Conservation (phyloP, 2,888 invertebrate genomes). For the Tachina grossa region DNA sequence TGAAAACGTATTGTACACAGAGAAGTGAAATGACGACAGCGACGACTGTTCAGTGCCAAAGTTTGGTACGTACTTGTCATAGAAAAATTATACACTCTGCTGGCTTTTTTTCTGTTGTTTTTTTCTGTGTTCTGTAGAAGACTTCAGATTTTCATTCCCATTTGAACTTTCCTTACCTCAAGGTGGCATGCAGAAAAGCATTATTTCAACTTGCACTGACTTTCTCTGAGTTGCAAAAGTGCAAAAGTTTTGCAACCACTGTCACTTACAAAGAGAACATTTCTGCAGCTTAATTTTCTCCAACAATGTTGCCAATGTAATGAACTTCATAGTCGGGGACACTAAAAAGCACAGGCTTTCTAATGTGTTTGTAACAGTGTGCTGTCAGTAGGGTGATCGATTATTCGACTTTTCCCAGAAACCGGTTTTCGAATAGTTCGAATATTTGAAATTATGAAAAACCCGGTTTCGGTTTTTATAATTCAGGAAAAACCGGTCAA, state of each 20-base stretch:
- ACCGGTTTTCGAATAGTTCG: too few relatives aligned
- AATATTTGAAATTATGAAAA: too few relatives aligned
- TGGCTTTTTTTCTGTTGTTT: slow-evolving; percentile 28
- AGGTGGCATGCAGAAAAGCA: slow-evolving; percentile 29
- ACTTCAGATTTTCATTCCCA: slow-evolving; percentile 49
- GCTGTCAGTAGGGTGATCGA: too few relatives aligned
- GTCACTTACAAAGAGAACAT: slow-evolving; percentile 25
- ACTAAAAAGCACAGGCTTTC: too few relatives aligned
- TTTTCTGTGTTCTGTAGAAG: slow-evolving; percentile 14
- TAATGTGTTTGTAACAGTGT: too few relatives aligned
- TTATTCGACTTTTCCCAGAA: too few relatives aligned
- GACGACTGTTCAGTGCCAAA: slow-evolving; percentile 63
- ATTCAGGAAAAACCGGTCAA: too few relatives aligned
- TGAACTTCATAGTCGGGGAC: not conserved
- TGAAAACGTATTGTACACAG: slow-evolving; percentile 32
- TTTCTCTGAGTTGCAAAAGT: slow-evolving; percentile 47
- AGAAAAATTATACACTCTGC: slow-evolving; percentile 22
- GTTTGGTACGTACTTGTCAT: slow-evolving; percentile 58
- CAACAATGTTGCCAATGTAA: slow-evolving; percentile 13
- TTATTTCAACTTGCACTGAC: slow-evolving; percentile 18
- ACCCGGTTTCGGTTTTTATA: too few relatives aligned
- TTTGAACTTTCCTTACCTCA: slow-evolving; percentile 44
- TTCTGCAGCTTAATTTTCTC: not conserved
- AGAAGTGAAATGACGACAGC: slow-evolving; percentile 41
- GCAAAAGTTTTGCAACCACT: slow-evolving; percentile 26